Evolutionary conservation across 2,113 vertebrate genomes (phyloP).

Genomic region (Nyctereutes procyonoides): DNA sequence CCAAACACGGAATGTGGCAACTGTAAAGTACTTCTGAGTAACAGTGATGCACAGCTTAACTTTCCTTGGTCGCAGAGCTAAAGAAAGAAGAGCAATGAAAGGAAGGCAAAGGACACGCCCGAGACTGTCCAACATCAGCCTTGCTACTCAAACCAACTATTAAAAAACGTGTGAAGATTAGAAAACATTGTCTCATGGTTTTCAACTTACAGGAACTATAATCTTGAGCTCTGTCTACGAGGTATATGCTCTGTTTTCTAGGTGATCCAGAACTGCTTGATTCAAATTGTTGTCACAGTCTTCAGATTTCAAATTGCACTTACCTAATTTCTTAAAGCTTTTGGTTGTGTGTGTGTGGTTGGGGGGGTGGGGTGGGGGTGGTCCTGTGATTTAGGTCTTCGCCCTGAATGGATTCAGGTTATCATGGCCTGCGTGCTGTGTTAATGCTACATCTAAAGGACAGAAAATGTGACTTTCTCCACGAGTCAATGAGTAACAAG

Average conservation of each 20-base stretch:
- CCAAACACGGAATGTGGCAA: not conserved
- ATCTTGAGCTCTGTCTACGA: not conserved
- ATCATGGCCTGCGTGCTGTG: not conserved
- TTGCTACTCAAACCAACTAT: not conserved
- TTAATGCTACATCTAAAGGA: not conserved
- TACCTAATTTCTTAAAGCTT: not conserved
- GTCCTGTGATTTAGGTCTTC: not conserved
- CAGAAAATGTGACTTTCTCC: constrained; percentile 63
- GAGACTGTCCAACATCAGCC: not conserved
- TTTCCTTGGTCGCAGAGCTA: not conserved
- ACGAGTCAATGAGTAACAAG: constrained; percentile 60
- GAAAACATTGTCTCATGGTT: not conserved
- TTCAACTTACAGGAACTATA: not conserved
- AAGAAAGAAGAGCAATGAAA: not conserved
- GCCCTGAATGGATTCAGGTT: constrained; percentile 6
- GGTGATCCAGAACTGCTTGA: not conserved
- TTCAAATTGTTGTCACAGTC: not conserved
- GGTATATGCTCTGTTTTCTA: not conserved
- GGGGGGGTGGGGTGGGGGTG: not conserved
- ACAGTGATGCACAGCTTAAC: not conserved
- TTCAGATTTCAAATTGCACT: not conserved
- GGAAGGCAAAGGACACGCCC: not conserved
- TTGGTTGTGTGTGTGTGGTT: not conserved
- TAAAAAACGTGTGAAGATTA: not conserved
- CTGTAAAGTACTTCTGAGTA: not conserved